phyloP scores from a whole-genome alignment of 2,113 vertebrate species.

The Odocoileus virginianus region DNA sequence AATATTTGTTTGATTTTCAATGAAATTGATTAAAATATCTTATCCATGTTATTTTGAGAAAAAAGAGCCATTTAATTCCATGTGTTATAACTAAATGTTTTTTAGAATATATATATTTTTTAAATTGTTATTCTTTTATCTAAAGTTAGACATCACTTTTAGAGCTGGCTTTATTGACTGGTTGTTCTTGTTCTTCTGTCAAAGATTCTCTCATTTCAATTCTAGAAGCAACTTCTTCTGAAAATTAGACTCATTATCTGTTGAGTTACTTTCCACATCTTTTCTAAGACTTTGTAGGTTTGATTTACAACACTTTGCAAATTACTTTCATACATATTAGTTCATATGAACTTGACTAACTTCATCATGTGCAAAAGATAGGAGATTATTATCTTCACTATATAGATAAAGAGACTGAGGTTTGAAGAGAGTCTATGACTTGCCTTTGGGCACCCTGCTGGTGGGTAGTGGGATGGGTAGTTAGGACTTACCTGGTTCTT shows the following conservation, averaged over 20 bases:
- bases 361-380: not conserved
- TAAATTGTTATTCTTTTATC: not conserved
- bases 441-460: not conserved
- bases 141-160: not conserved
- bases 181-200: not conserved
- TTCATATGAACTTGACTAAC: not conserved
- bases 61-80: not conserved
- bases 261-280: not conserved
- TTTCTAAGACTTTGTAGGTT: not conserved
- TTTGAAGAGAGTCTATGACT: not conserved
- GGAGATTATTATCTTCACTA: not conserved
- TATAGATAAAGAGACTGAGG: not conserved
- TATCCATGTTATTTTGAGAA: not conserved
- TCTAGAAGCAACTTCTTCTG: not conserved
- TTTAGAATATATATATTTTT: not conserved
- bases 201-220: not conserved
- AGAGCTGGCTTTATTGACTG: not conserved
- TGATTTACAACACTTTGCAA: not conserved
- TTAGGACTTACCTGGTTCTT: not conserved
- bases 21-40: not conserved
- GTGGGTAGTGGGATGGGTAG: not conserved
- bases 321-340: not conserved
- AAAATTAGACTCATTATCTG: not conserved
- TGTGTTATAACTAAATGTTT: not conserved
- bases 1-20: not conserved